A percentile compares a stretch with the other conserved stretches of the same genome.
phyloP scores from a whole-genome alignment of 1,140 invertebrate species.

The Caerostris darwini region DNA sequence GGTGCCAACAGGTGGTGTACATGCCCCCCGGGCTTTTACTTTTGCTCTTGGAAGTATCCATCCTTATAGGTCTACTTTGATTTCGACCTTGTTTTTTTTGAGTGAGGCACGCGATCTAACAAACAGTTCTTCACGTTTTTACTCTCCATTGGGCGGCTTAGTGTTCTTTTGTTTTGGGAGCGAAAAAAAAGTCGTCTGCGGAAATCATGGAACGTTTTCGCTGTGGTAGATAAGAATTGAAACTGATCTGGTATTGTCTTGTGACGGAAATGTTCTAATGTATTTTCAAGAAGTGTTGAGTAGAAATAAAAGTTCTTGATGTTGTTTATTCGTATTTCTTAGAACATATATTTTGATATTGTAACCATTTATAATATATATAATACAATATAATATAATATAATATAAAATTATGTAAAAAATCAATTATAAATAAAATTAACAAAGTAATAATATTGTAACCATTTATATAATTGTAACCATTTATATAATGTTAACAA shows the following conservation, averaged over 20 bases:
- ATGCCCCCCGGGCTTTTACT: conserved; percentile 27
- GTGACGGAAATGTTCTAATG: background rate
- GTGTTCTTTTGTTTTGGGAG: background rate
- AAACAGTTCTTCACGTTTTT: conserved; percentile 28
- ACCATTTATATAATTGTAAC: too few relatives aligned
- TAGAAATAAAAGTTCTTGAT: too few relatives aligned
- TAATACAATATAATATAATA: too few relatives aligned
- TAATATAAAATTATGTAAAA: too few relatives aligned
- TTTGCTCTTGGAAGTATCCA: conserved; percentile 9
- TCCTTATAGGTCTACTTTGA: conserved; percentile 54
- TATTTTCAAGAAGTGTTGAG: too few relatives aligned
- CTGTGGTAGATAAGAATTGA: background rate
- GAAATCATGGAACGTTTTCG: background rate
- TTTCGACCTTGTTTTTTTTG: conserved; percentile 60
- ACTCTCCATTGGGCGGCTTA: background rate
- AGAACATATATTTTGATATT: too few relatives aligned
- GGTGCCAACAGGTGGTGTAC: conserved; percentile 65
- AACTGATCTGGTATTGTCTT: background rate
- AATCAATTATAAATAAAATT: too few relatives aligned
- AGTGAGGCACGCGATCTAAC: background rate
- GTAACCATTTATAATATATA: too few relatives aligned
- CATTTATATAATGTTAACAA: too few relatives aligned
- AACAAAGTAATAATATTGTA: too few relatives aligned
- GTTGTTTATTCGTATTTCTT: background rate
- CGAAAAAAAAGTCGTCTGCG: background rate